Evolutionary conservation across 2,797 vertebrate species (phyloP), one percentile per base, ranked within the genome.

Genomic region (Pogonophryne albipinna): DNA sequence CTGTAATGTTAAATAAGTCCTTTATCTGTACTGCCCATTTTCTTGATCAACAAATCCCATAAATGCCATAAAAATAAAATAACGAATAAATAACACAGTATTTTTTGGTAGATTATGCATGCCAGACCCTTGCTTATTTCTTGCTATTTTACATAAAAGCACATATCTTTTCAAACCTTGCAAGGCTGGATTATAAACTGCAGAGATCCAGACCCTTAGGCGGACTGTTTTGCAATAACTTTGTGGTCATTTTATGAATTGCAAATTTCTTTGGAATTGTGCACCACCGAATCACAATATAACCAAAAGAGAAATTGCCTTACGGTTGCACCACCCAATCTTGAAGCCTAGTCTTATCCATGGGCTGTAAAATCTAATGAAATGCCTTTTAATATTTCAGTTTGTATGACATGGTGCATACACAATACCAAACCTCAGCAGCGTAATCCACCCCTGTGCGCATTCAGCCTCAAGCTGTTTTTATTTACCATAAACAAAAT

Each of bases 401-500:
- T 4, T 38, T 57, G 17, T 38, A 53, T 16, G 27, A 47, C 6
- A 42, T 20, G 15, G 52, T 34, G 9, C 20, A 55, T 0, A 16
- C 2, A 53, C 12, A 62, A 27, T 2, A 20, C 34, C 1, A 9
- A 6, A 38, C 17, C 8, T 16, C 16, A 53, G 9, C 15, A 61
- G 20, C 10, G 57, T 38, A 12, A 56, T 19, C 7, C n/a, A 3
- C 57, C 74, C 79, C 52, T 74, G 50, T 62, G 44, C 41, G 27
- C 65, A 57, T 70, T 51, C 51, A 53, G 81, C 55, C 58, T 71
- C 83, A 79, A 75, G 85, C 84, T 83, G 79, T 72, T 75, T 87
- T 56, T 84, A 84, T 89, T 90, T 87, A 89, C 83, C 72, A 82
- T 82, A 80, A 87, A 90, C 78, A 87, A 6, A 44, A 6, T 52